phyloP scores from a whole-genome alignment of 1,140 invertebrate genomes.

The Drosophila dunni region DNA sequence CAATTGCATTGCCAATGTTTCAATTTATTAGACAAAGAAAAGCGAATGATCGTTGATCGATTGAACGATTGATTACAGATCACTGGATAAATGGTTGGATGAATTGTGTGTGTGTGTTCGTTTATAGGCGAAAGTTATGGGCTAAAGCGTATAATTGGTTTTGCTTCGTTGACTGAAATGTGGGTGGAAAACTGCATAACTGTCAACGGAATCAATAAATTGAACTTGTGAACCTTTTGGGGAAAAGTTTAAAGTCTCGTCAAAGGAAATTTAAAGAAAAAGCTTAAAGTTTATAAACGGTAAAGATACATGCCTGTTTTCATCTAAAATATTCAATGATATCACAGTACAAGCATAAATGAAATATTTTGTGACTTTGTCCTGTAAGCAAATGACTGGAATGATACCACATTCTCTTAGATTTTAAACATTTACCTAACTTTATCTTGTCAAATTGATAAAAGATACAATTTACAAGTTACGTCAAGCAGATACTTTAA shows the following conservation, averaged over 20 bases:
- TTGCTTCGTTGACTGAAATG: slow-evolving; percentile 35
- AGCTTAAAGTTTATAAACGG: no score
- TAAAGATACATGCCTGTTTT: no score
- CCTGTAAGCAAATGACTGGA: no score
- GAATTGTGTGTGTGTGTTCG: slow-evolving; percentile 1
- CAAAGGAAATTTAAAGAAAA: no score
- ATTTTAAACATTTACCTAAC: no score
- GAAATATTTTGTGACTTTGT: no score
- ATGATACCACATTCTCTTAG: no score
- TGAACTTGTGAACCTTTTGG: not conserved
- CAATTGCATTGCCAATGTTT: slow-evolving; percentile 35
- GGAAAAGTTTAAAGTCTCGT: not conserved
- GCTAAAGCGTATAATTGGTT: slow-evolving; percentile 14
- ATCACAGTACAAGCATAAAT: no score
- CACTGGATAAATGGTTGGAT: not conserved
- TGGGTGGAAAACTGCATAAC: slow-evolving; percentile 29
- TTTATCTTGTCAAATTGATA: not conserved
- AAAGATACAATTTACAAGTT: not conserved
- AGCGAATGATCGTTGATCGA: slow-evolving; percentile 65
- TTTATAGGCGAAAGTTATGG: slow-evolving; percentile 60
- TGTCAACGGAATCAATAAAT: not conserved
- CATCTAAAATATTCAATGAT: no score
- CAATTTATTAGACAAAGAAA: slow-evolving; percentile 56
- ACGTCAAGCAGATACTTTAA: not conserved
- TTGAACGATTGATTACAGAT: slow-evolving; percentile 19